Conservation (phyloP, 2,888 invertebrate genomes). For the Gastracanthus pulcherrimus region DNA sequence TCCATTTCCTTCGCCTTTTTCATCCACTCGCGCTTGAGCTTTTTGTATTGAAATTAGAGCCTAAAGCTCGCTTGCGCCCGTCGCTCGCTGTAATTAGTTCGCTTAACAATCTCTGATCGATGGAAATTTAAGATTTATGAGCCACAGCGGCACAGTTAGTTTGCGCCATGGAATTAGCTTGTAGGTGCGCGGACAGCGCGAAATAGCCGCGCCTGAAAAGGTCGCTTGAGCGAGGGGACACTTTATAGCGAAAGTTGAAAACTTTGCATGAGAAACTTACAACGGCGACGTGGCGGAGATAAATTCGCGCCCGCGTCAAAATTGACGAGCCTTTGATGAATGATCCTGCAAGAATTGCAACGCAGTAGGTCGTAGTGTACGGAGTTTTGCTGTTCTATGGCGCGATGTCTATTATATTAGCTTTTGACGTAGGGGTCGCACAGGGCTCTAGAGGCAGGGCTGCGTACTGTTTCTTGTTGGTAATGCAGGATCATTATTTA, state of each 20-base stretch:
- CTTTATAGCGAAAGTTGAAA: slow-evolving; percentile 41
- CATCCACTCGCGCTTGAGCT: neutral
- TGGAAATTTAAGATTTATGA: slow-evolving; percentile 55
- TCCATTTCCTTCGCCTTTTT: neutral
- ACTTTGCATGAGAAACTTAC: slow-evolving; percentile 20
- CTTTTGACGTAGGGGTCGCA: slow-evolving; percentile 3
- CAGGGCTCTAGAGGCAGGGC: too few species aligned
- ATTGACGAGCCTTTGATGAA: slow-evolving; percentile 39
- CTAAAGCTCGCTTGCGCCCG: slow-evolving; percentile 17
- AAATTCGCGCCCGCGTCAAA: slow-evolving; percentile 28
- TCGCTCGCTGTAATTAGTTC: slow-evolving; percentile 35
- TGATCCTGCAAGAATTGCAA: neutral
- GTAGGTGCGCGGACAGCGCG: neutral
- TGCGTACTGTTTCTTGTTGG: neutral
- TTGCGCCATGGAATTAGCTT: neutral
- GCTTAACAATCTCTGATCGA: slow-evolving; percentile 51
- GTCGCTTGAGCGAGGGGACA: neutral
- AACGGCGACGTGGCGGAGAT: slow-evolving; percentile 17
- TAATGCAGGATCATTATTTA: neutral
- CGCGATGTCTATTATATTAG: slow-evolving; percentile 8
- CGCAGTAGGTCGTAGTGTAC: too few species aligned
- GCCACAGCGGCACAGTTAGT: neutral
- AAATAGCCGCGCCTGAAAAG: slow-evolving; percentile 14
- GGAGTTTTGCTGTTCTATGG: neutral
- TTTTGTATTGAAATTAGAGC: slow-evolving; percentile 48